These are phyloP conservation scores for Cairina moschata DNA, from an alignment of 2,113 vertebrate genomes.

Conservation along the genomic window DNA sequence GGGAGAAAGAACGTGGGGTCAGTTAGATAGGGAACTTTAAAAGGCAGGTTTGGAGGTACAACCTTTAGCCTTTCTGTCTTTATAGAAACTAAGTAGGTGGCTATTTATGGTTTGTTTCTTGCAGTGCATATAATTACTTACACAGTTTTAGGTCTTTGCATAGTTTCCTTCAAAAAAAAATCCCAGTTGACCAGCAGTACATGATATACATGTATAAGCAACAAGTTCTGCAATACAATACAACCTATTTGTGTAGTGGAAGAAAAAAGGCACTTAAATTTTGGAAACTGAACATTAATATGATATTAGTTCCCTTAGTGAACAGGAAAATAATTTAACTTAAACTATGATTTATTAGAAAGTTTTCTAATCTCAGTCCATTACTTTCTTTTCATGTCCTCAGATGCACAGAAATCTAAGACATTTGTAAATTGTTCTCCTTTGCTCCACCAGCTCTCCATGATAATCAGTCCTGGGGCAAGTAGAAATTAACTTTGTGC, in stretches of 20 bases:
- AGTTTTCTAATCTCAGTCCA: neutral
- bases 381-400: neutral
- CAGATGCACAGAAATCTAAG: neutral
- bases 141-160: neutral
- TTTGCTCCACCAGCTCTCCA: neutral
- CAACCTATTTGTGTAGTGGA: neutral
- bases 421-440: neutral
- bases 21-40: neutral
- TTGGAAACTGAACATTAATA: neutral
- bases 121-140: neutral
- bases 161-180: neutral
- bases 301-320: neutral
- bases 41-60: neutral
- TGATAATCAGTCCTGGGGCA: neutral
- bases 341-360: neutral
- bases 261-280: neutral
- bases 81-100: neutral
- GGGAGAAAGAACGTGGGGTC: neutral
- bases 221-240: neutral
- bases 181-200: neutral
- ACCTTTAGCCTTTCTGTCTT: neutral
- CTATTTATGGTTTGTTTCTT: neutral
- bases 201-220: neutral
- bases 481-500: neutral
- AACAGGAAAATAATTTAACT: neutral